Conservation (phyloP, 1,140 invertebrate species). For the Achroia grisella region DNA sequence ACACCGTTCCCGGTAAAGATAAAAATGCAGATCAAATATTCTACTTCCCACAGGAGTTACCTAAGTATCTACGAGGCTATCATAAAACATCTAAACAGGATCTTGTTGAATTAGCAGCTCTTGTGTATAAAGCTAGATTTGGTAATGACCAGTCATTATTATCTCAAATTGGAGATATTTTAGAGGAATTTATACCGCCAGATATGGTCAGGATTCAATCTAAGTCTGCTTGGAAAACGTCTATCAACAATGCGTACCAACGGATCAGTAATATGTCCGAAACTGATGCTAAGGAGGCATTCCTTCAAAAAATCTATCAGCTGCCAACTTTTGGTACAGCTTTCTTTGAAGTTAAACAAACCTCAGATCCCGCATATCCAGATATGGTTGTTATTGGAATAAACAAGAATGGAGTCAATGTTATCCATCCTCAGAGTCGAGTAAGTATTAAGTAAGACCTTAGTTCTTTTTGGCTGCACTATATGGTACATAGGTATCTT, state of each 20-base stretch:
- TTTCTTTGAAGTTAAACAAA: slow-evolving; percentile 96
- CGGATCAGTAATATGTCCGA: slow-evolving; percentile 74
- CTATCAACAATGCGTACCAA: slow-evolving; percentile 79
- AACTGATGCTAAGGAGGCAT: slow-evolving; percentile 88
- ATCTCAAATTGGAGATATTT: slow-evolving; percentile 76
- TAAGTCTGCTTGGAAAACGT: slow-evolving; percentile 88
- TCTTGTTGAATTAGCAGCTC: slow-evolving; percentile 83
- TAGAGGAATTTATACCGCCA: slow-evolving; percentile 85
- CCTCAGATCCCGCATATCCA: slow-evolving; percentile 87
- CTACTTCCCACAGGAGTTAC: slow-evolving; percentile 95
- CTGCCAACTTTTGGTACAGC: slow-evolving; percentile 95
- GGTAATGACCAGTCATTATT: slow-evolving; percentile 80
- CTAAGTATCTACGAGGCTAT: slow-evolving; percentile 92
- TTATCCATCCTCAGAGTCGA: slow-evolving; percentile 91
- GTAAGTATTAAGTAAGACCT: slow-evolving; percentile 71
- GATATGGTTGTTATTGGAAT: slow-evolving; percentile 92
- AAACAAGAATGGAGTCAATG: slow-evolving; percentile 91
- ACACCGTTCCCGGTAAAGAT: slow-evolving; percentile 90
- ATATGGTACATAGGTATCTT: too few species aligned
- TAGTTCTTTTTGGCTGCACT: slow-evolving; percentile 14
- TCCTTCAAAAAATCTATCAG: slow-evolving; percentile 86
- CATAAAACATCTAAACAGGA: slow-evolving; percentile 88
- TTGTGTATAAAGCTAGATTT: slow-evolving; percentile 87
- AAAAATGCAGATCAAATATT: slow-evolving; percentile 94
- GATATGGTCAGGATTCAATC: slow-evolving; percentile 85